phyloP scores from a whole-genome alignment of 1,140 invertebrate genomes.

The Lineus longissimus region DNA sequence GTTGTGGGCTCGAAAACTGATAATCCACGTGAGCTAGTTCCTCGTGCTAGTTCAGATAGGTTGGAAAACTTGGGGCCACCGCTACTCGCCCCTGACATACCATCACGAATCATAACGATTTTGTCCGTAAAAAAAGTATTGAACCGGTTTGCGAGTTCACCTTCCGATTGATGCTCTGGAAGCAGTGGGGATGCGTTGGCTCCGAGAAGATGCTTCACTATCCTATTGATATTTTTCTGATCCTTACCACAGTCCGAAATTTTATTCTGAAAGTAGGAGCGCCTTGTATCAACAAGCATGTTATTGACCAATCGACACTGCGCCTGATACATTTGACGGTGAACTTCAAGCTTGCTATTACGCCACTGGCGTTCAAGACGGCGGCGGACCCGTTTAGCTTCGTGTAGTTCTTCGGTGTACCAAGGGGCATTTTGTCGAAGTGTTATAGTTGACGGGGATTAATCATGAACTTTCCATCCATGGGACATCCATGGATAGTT shows the following conservation, averaged over 20 bases:
- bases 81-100: neutral
- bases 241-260: neutral
- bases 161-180: neutral
- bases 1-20: neutral
- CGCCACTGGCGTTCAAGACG: neutral
- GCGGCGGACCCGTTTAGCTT: neutral
- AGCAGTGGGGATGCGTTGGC: neutral
- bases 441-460: no score
- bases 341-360: neutral
- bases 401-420: neutral
- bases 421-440: no score
- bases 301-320: neutral
- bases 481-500: no score
- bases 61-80: no score
- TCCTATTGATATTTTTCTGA: neutral
- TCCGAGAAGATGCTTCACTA: neutral
- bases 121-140: neutral
- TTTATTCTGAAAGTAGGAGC: neutral
- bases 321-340: slow-evolving; percentile 1
- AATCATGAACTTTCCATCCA: no score
- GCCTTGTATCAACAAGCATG: slow-evolving; percentile 1
- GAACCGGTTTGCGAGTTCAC: neutral
- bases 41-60: no score
- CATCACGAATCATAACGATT: neutral
- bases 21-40: no score